Percentiles rank a stretch among this genome's conserved stretches.
Evolutionary conservation across 2,797 vertebrate species (phyloP).

Genomic region (Microctenopoma steveboyesi): DNA sequence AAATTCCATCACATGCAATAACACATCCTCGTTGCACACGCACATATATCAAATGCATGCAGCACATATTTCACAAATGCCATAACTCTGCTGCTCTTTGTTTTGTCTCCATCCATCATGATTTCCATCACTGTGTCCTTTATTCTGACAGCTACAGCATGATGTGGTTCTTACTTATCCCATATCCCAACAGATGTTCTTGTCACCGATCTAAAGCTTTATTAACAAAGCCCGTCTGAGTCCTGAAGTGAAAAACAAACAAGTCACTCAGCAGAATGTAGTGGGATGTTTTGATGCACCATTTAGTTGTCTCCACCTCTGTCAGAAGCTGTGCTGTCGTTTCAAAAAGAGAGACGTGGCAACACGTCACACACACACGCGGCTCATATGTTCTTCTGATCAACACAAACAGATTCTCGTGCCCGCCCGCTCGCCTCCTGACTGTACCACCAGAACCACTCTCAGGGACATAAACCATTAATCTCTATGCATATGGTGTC

Average conservation of each 20-base stretch:
- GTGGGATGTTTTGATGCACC: constrained; percentile 9
- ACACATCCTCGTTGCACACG: neutral
- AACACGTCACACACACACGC: constrained; percentile 21
- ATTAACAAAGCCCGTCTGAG: constrained; percentile 13
- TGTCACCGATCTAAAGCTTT: constrained; percentile 25
- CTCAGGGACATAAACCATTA: constrained; percentile 68
- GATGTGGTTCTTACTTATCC: constrained; percentile 9
- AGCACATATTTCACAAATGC: neutral
- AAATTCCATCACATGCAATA: no score
- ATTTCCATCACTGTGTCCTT: constrained; percentile 29
- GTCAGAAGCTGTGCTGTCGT: constrained; percentile 52
- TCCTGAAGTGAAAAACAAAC: constrained; percentile 35
- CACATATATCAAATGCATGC: neutral
- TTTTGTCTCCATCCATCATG: constrained; percentile 30
- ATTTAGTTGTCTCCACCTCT: constrained; percentile 23
- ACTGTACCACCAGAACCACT: constrained; percentile 51
- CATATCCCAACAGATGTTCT: constrained; percentile 30
- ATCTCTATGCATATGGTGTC: constrained; percentile 63
- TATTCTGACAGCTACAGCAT: constrained; percentile 15
- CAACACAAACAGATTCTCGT: constrained; percentile 72
- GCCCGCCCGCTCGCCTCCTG: constrained; percentile 41
- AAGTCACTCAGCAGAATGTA: neutral
- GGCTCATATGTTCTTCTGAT: constrained; percentile 42
- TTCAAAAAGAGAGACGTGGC: constrained; percentile 47
- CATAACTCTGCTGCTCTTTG: neutral